Conservation (phyloP, 2,888 invertebrate species). For the Pyrrhia umbra region DNA sequence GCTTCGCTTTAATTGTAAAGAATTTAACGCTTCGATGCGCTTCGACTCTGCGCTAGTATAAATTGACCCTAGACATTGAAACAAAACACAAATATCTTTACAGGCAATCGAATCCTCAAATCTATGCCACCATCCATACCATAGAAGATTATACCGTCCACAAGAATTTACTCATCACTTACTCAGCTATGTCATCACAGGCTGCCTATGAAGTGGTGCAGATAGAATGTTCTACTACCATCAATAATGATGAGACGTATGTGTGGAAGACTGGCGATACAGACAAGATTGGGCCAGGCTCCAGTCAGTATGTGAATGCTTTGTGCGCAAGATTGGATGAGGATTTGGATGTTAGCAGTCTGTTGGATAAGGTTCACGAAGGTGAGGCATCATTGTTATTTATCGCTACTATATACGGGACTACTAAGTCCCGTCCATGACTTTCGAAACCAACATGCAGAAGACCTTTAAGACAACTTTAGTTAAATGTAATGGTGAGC, state of each 20-base stretch:
- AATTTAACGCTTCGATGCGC: too few species aligned
- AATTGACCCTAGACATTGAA: too few species aligned
- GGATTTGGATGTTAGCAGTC: slow-evolving; percentile 80
- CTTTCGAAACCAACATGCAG: too few species aligned
- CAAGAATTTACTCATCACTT: slow-evolving; percentile 83
- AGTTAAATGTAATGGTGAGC: too few species aligned
- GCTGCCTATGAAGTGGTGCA: slow-evolving; percentile 84
- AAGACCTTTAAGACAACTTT: too few species aligned
- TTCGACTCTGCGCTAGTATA: too few species aligned
- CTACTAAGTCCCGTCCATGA: too few species aligned
- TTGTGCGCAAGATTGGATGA: slow-evolving; percentile 81
- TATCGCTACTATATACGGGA: too few species aligned
- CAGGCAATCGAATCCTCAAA: slow-evolving; percentile 76
- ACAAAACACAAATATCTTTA: too few species aligned
- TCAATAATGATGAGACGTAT: slow-evolving; percentile 77
- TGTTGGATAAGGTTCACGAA: slow-evolving; percentile 86
- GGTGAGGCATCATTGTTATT: slow-evolving; percentile 74
- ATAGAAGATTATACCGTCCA: slow-evolving; percentile 80
- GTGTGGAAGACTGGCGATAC: slow-evolving; percentile 79
- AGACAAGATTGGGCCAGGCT: slow-evolving; percentile 75
- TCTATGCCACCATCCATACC: slow-evolving; percentile 72
- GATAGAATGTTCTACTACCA: slow-evolving; percentile 80
- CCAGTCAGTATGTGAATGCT: slow-evolving; percentile 83
- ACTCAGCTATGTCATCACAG: slow-evolving; percentile 79
- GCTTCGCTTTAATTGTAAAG: too few species aligned